Evolutionary conservation across 2,888 invertebrate species (phyloP).

Genomic region (Ophion obscuratus): DNA sequence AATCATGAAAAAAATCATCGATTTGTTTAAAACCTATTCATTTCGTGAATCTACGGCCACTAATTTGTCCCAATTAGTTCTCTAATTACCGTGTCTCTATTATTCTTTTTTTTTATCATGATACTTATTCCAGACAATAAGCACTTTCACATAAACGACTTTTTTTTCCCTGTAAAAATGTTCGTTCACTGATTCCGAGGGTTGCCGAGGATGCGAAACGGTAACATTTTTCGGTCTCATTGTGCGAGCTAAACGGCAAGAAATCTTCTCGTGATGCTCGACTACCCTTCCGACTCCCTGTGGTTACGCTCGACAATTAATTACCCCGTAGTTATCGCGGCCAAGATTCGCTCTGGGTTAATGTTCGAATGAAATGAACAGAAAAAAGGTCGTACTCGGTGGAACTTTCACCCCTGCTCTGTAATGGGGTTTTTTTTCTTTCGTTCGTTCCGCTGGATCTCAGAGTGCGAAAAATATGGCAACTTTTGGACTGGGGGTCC

Average conservation of each 20-base stretch:
- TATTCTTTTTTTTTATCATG: neutral
- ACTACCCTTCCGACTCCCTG: slow-evolving; percentile 67
- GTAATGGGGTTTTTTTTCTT: slow-evolving; percentile 9
- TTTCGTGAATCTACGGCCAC: neutral
- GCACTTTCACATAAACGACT: slow-evolving; percentile 26
- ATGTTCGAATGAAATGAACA: slow-evolving; percentile 16
- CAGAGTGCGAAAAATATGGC: neutral
- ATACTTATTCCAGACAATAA: slow-evolving; percentile 20
- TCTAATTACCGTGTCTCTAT: slow-evolving; percentile 35
- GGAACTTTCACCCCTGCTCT: neutral
- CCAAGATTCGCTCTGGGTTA: slow-evolving; percentile 37
- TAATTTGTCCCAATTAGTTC: neutral
- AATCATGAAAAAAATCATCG: neutral
- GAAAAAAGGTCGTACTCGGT: slow-evolving; percentile 20
- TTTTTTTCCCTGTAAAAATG: slow-evolving; percentile 57
- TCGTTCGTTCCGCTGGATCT: neutral
- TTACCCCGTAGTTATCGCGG: slow-evolving; percentile 73
- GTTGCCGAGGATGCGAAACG: slow-evolving; percentile 1
- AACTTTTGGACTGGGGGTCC: neutral
- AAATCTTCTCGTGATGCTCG: slow-evolving; percentile 69
- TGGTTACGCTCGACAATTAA: slow-evolving; percentile 70
- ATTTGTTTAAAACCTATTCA: neutral
- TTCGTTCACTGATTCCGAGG: slow-evolving; percentile 49
- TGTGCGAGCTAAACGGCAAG: slow-evolving; percentile 70
- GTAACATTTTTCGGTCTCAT: slow-evolving; percentile 51